These are phyloP conservation scores for Capitella teleta DNA, from an alignment of 1,140 invertebrate species.

Conservation along the genomic window DNA sequence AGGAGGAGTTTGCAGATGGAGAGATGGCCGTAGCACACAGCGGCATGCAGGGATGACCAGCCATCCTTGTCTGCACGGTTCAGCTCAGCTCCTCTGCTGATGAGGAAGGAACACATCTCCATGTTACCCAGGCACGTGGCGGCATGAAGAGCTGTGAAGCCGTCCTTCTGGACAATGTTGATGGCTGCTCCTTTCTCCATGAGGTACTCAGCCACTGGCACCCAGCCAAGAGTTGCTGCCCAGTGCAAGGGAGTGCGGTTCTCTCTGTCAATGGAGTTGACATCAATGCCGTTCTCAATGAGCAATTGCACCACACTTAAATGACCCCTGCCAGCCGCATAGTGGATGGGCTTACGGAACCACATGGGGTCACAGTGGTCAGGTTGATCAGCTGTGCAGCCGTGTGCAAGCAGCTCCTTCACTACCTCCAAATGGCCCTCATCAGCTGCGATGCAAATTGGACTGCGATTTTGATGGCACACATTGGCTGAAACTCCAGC, in stretches of 20 bases:
- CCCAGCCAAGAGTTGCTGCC: constrained; percentile 25
- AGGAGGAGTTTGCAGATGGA: constrained; percentile 19
- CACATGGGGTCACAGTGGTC: constrained; percentile 12
- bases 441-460: constrained; percentile 4
- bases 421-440: background rate
- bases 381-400: background rate
- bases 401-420: constrained; percentile 8
- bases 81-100: constrained; percentile 20
- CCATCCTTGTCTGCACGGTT: constrained; percentile 22
- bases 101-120: constrained; percentile 18
- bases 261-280: constrained; percentile 25
- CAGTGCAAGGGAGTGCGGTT: constrained; percentile 30
- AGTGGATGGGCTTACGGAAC: constrained; percentile 27
- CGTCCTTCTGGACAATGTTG: constrained; percentile 26
- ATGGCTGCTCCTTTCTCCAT: constrained; percentile 20
- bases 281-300: constrained; percentile 20
- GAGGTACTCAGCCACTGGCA: constrained; percentile 19
- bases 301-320: constrained; percentile 18
- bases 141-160: constrained; percentile 28
- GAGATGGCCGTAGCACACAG: constrained; percentile 26
- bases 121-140: constrained; percentile 27
- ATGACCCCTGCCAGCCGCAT: constrained; percentile 25
- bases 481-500: no score
- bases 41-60: constrained; percentile 29
- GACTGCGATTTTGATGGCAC: no score